phyloP scores from a whole-genome alignment of 2,888 invertebrate genomes.

The Nematopogon swammerdamellus region DNA sequence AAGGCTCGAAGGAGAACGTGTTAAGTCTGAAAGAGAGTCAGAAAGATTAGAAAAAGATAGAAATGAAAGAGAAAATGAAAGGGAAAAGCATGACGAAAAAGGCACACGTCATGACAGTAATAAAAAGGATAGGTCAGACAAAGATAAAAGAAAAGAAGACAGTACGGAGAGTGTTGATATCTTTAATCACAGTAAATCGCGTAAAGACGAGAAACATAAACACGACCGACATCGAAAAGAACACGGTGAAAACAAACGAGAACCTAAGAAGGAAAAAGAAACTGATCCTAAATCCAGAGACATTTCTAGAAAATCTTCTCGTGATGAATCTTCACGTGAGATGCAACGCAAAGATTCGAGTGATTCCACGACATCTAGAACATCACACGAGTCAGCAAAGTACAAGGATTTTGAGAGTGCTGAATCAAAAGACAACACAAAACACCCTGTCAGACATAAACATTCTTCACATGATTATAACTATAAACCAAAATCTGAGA shows the following conservation, averaged over 20 bases:
- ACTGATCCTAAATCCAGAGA: constrained; percentile 30
- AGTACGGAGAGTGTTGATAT: constrained; percentile 9
- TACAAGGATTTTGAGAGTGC: constrained; percentile 31
- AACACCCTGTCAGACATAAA: constrained; percentile 30
- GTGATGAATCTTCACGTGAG: constrained; percentile 40
- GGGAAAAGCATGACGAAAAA: constrained; percentile 14
- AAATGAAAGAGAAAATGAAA: constrained; percentile 21
- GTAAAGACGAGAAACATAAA: constrained; percentile 49
- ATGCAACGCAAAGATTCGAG: constrained; percentile 48
- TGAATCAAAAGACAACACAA: constrained; percentile 37
- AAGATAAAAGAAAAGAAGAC: constrained; percentile 14
- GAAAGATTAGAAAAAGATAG: constrained; percentile 27
- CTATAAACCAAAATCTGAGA: constrained; percentile 48
- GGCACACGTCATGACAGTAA: constrained; percentile 30
- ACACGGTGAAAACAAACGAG: constrained; percentile 18
- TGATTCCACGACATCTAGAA: constrained; percentile 43
- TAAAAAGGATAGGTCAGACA: constrained; percentile 16
- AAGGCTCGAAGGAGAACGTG: constrained; percentile 1
- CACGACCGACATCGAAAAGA: constrained; percentile 40
- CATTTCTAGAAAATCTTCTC: constrained; percentile 27
- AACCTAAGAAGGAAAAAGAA: constrained; percentile 44
- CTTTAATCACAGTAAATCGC: constrained; percentile 26
- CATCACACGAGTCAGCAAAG: constrained; percentile 42
- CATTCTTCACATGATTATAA: constrained; percentile 40
- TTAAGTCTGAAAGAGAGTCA: constrained; percentile 4